Evolutionary conservation across 2,888 invertebrate genomes (phyloP), one percentile per base, ranked within the genome.

Genomic region (Pogonocherus hispidulus): DNA sequence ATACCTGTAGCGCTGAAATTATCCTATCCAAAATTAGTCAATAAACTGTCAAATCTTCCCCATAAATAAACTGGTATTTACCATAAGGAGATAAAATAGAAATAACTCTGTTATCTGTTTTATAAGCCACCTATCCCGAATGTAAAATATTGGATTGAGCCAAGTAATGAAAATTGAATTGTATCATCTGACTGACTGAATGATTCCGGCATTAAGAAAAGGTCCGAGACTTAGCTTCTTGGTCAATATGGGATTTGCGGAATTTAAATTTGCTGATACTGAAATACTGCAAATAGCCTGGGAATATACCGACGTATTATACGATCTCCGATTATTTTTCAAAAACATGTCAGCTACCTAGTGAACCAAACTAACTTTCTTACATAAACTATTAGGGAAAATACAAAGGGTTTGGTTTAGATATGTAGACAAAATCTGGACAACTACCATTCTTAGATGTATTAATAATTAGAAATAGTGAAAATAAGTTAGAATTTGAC

Each of bases 261-360:
- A 80, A 82, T 84, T 83, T 81, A 81, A 83, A 84, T 83, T 83
- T 82, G 84, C 84, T 84, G 84, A 84, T 82, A 78, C 83, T 81
- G 82, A 83, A 79, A 81, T 82, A 82, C 78, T 81, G 82, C 78
- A 81, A 80, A 81, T 81, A 77, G 81, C 75, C 73, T 72, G 64
- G 64, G 70, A 73, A 72, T 72, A 76, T 44, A 44, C 18, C 47
- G 22, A 72, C 47, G 47, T 19, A 59, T 35, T 57, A 44, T 22
- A 57, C 20, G 22, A 46, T 8, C 23, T 14, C n/a, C 14, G n/a
- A 37, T 41, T 41, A 41, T 41, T 52, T 52, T 2, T 18, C 8
- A 19, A 52, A 32, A 52, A 32, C 22, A 52, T 52, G 32, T 16
- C 52, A 18, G 27, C 32, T 32, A 18, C 32, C 32, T 32, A 9